Evolutionary conservation across 2,113 vertebrate species (phyloP).

Genomic region (Thomomys bottae): DNA sequence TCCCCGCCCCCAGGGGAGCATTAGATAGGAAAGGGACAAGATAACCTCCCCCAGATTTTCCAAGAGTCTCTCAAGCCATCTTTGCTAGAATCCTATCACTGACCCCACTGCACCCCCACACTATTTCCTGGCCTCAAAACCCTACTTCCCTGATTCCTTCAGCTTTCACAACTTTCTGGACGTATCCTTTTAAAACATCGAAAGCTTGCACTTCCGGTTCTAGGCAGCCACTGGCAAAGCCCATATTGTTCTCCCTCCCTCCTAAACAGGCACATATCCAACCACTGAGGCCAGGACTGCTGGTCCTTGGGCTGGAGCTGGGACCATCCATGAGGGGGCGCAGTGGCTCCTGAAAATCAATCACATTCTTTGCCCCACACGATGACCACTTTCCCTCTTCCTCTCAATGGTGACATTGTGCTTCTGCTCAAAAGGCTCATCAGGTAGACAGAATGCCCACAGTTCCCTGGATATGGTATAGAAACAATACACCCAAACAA

Average conservation of each 20-base stretch:
- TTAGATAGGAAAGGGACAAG: not conserved
- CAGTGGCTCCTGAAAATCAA: not conserved
- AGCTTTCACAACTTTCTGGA: not conserved
- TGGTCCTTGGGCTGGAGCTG: not conserved
- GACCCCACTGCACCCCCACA: not conserved
- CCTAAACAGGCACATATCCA: rapidly evolving
- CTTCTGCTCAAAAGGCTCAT: not conserved
- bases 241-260: not conserved
- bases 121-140: not conserved
- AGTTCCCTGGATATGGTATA: not conserved
- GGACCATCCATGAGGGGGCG: not conserved
- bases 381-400: not conserved
- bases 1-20: not conserved
- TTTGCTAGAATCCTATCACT: not conserved
- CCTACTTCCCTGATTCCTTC: not conserved
- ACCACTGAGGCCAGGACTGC: not conserved
- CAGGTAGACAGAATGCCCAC: not conserved
- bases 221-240: not conserved
- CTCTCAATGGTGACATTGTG: not conserved
- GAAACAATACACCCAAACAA: not conserved
- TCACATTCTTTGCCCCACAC: not conserved
- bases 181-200: not conserved
- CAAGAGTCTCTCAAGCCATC: not conserved
- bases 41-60: not conserved
- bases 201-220: not conserved